Evolutionary conservation across 2,113 vertebrate species (phyloP).

Genomic region (Tachycineta bicolor): DNA sequence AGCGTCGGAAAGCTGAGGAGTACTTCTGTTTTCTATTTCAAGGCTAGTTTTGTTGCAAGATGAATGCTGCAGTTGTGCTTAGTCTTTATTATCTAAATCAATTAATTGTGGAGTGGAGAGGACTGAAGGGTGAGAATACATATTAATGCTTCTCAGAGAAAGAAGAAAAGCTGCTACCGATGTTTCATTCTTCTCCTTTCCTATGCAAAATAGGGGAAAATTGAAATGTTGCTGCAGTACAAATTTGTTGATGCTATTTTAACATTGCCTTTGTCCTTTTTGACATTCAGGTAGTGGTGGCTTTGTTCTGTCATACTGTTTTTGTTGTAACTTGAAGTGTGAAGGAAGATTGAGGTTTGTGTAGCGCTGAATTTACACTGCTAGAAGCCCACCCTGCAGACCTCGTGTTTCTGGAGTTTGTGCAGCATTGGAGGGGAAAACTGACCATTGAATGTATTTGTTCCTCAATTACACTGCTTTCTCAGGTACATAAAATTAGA

Average conservation of each 20-base stretch:
- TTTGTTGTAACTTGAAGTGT: neutral
- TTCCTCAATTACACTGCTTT: neutral
- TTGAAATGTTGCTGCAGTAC: neutral
- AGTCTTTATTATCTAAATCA: neutral
- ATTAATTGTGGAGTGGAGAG: neutral
- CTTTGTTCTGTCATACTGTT: neutral
- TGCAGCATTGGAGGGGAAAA: neutral
- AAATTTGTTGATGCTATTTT: neutral
- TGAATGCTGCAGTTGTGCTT: neutral
- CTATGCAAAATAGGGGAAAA: rapidly evolving
- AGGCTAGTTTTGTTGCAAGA: neutral
- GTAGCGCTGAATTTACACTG: neutral
- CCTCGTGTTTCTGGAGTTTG: neutral
- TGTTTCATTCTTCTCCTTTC: neutral
- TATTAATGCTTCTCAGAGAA: neutral
- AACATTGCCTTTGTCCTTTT: neutral
- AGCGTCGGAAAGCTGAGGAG: neutral
- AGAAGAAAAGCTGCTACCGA: neutral
- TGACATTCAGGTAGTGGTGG: neutral
- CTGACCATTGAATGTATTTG: neutral
- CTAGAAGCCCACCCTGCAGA: neutral
- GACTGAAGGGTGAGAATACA: neutral
- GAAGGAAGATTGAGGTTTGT: neutral
- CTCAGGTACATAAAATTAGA: neutral
- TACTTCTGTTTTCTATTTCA: neutral